These are phyloP conservation scores for Lucinisca nassula DNA, from an alignment of 2,888 invertebrate species.

Conservation along the genomic window DNA sequence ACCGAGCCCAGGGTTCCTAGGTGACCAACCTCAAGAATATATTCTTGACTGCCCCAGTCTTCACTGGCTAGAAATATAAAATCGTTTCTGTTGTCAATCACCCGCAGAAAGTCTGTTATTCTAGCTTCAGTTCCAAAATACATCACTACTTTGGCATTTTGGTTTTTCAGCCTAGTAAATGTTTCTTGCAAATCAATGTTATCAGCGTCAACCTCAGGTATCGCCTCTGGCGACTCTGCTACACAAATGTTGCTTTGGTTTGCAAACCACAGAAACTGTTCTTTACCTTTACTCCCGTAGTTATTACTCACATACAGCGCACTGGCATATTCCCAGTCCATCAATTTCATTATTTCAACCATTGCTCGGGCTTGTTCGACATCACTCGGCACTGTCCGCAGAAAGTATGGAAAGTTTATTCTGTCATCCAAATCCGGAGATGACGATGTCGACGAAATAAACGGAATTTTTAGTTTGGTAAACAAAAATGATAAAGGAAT, in stretches of 20 bases:
- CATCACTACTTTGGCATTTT: slow-evolving; percentile 78
- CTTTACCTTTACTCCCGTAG: slow-evolving; percentile 82
- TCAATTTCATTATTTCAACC: slow-evolving; percentile 74
- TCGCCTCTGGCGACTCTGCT: slow-evolving; percentile 68
- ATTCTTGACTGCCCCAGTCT: slow-evolving; percentile 78
- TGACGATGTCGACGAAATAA: slow-evolving; percentile 82
- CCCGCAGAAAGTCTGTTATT: slow-evolving; percentile 71
- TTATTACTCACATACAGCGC: slow-evolving; percentile 82
- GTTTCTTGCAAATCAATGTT: slow-evolving; percentile 60
- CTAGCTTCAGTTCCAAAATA: slow-evolving; percentile 82
- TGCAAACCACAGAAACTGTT: slow-evolving; percentile 74
- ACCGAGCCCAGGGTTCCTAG: slow-evolving; percentile 76
- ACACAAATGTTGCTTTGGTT: slow-evolving; percentile 78
- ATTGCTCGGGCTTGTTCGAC: slow-evolving; percentile 81
- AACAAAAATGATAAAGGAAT: slow-evolving; percentile 77
- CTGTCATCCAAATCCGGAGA: slow-evolving; percentile 82
- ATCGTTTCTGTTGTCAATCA: slow-evolving; percentile 59
- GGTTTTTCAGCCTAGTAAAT: slow-evolving; percentile 45
- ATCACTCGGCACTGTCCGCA: slow-evolving; percentile 85
- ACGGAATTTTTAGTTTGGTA: slow-evolving; percentile 77
- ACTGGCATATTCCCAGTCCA: slow-evolving; percentile 83
- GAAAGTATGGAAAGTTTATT: slow-evolving; percentile 82
- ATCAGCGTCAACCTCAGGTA: slow-evolving; percentile 65
- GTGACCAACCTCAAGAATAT: slow-evolving; percentile 68
- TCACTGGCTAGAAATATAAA: slow-evolving; percentile 82